Conservation (phyloP, 2,888 invertebrate genomes). For the Halocaridina rubra region DNA sequence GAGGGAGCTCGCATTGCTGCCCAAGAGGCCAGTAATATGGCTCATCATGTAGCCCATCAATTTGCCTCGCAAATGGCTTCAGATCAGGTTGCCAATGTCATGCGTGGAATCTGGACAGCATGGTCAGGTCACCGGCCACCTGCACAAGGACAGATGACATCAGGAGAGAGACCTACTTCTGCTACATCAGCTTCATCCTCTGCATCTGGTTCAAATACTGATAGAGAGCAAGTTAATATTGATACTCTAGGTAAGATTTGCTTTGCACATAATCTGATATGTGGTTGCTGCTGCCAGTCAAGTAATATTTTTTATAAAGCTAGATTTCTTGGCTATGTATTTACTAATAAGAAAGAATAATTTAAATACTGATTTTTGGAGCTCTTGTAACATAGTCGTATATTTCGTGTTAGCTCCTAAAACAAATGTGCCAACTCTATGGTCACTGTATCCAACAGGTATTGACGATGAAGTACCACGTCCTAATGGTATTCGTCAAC, state of each 20-base stretch:
- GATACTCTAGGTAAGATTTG: too few species aligned
- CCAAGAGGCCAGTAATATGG: conserved; percentile 40
- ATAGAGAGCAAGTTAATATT: too few species aligned
- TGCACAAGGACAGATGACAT: background rate
- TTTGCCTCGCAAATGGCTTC: conserved; percentile 57
- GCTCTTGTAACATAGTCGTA: too few species aligned
- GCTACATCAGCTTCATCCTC: conserved; percentile 11
- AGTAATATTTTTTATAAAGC: too few species aligned
- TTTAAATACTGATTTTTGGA: too few species aligned
- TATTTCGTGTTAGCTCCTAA: too few species aligned
- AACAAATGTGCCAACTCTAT: background rate
- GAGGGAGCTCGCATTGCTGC: conserved; percentile 47
- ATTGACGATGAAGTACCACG: conserved; percentile 46
- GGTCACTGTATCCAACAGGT: background rate
- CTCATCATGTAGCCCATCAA: conserved; percentile 25
- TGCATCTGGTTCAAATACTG: background rate
- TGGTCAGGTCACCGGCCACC: conserved; percentile 41
- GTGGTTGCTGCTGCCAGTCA: too few species aligned
- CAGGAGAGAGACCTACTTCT: background rate
- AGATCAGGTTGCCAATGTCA: conserved; percentile 54
- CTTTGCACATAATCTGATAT: too few species aligned
- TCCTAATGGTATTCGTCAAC: conserved; percentile 47
- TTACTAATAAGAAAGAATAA: too few species aligned
- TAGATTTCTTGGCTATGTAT: too few species aligned
- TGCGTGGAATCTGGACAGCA: conserved; percentile 59